Percentiles rank a stretch among this genome's conserved stretches.
Conservation (phyloP, 2,797 vertebrate species). For the Nannoperca australis region DNA sequence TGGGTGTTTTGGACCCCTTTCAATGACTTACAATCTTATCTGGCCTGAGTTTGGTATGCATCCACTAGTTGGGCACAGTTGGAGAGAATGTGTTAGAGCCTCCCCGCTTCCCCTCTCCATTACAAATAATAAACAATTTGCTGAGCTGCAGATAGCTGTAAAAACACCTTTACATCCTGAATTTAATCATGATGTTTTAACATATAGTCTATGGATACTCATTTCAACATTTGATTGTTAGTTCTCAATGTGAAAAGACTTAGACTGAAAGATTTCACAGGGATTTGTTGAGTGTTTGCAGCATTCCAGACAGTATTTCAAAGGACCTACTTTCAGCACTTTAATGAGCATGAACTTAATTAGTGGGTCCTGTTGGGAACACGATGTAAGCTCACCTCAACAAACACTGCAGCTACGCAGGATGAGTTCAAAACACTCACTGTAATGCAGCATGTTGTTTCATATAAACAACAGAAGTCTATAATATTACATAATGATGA, state of each 20-base stretch:
- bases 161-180: constrained; percentile 5
- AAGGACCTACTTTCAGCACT: constrained; percentile 48
- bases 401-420: constrained; percentile 37
- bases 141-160: constrained; percentile 12
- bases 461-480: constrained; percentile 29
- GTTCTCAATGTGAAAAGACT: constrained; percentile 37
- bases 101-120: constrained; percentile 31
- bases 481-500: constrained; percentile 18
- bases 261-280: constrained; percentile 26
- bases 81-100: constrained; percentile 62
- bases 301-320: constrained; percentile 49
- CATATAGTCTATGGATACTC: neutral
- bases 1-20: constrained; percentile 76
- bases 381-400: constrained; percentile 38
- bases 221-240: constrained; percentile 3
- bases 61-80: constrained; percentile 72
- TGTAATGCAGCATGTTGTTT: constrained; percentile 37
- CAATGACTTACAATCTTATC: constrained; percentile 84
- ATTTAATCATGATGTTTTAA: constrained; percentile 6
- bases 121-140: constrained; percentile 54
- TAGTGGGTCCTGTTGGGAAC: constrained; percentile 49
- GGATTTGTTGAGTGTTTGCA: constrained; percentile 52
- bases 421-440: constrained; percentile 42
- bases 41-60: constrained; percentile 79
- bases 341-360: constrained; percentile 68